These are phyloP conservation scores for chimpanzee (Pan troglodytes) DNA, from an alignment of 2,113 vertebrate species.

Conservation along the genomic window DNA sequence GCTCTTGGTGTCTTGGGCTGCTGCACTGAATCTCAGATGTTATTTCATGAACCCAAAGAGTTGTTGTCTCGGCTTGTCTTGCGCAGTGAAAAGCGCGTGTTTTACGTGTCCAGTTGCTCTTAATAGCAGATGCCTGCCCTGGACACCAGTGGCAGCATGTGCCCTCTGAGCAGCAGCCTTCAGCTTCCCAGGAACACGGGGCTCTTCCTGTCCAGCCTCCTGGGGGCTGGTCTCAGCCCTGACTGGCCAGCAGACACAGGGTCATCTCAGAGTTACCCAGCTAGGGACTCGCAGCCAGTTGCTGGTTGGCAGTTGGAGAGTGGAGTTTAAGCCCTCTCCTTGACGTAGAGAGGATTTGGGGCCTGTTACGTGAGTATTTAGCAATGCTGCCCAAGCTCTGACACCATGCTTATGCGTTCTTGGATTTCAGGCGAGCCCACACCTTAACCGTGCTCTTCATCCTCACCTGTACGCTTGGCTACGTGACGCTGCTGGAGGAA, in stretches of 20 bases:
- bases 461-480: constrained; percentile 95
- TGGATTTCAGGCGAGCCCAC: constrained; percentile 92
- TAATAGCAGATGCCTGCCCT: fast-evolving
- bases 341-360: fast-evolving
- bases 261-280: fast-evolving
- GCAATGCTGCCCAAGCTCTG: fast-evolving
- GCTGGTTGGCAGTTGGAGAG: no score
- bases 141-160: fast-evolving
- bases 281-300: fast-evolving
- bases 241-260: fast-evolving
- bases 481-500: constrained; percentile 96
- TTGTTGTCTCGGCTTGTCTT: fast-evolving
- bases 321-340: fast-evolving
- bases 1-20: no score
- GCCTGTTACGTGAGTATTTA: not conserved
- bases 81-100: not conserved
- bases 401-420: not conserved
- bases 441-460: constrained; percentile 97
- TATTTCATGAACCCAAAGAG: fast-evolving
- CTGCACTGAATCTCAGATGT: no score
- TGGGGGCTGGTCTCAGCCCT: not conserved
- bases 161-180: not conserved
- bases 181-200: fast-evolving
- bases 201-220: not conserved
- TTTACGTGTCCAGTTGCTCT: not conserved